phyloP scores from a whole-genome alignment of 2,888 invertebrate species.

The Macroteleia sp. region DNA sequence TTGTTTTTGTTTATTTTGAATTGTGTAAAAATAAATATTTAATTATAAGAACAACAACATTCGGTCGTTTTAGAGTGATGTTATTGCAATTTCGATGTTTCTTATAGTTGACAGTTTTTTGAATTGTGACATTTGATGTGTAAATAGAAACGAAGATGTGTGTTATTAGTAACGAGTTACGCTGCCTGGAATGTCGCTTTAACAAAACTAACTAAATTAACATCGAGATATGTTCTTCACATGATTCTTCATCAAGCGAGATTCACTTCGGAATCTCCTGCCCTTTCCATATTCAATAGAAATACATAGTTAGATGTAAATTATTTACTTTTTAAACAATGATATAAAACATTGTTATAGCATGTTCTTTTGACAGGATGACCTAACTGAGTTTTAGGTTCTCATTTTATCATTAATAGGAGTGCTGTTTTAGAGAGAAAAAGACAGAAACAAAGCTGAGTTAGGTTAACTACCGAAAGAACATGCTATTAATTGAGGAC shows the following conservation, averaged over 20 bases:
- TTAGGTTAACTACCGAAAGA: no score
- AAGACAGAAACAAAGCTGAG: no score
- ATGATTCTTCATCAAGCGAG: constrained; percentile 1
- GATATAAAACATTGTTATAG: no score
- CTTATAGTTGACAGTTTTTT: constrained; percentile 50
- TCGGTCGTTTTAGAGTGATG: constrained; percentile 70
- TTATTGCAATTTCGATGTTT: constrained; percentile 72
- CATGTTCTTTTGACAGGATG: no score
- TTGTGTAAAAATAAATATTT: constrained; percentile 7
- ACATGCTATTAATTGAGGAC: no score
- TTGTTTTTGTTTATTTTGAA: constrained; percentile 4
- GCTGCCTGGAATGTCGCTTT: constrained; percentile 50
- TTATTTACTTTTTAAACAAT: no score
- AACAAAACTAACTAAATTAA: constrained; percentile 21
- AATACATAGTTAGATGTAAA: no score
- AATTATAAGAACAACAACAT: constrained; percentile 59
- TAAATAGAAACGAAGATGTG: constrained; percentile 25
- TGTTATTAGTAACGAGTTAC: constrained; percentile 43
- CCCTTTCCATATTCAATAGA: no score
- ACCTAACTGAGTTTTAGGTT: no score
- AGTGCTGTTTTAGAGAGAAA: no score
- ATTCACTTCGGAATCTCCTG: no score
- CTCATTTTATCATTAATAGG: no score
- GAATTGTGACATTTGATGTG: constrained; percentile 24
- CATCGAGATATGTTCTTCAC: constrained; percentile 20